Evolutionary conservation across 1,140 invertebrate species (phyloP), one percentile per base, ranked within the genome.

Genomic region (Oedothorax gibbosus): DNA sequence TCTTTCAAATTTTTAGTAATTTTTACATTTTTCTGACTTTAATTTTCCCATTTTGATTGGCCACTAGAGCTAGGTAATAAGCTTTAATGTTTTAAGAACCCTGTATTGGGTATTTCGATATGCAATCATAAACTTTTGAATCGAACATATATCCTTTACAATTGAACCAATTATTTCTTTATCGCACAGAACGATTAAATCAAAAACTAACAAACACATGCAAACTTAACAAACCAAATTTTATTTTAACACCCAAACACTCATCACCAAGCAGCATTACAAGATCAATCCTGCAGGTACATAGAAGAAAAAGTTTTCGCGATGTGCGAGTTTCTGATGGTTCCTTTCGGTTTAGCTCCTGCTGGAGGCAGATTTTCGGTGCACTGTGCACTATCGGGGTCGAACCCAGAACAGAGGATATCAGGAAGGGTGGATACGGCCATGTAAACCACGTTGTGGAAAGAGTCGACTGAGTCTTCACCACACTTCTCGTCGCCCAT

Each of bases 371-470:
- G 56, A n/a, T 87, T 69, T 2, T 35, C 53, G 11, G 65, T 80
- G 57, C 87, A 87, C 53, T 77, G 21, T 12, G 54, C 50, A 10
- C 56, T n/a, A 6, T 84, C 80, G 11, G 86, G 81, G 8, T 87
- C 66, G 77, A 84, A 87, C 9, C 85, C 86, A 56, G 85, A 82
- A 53, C 88, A 88, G 5, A 88, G 53, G n/a, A 88, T 87, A 51
- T 87, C 85, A 6, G 88, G 88, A 51, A 88, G 72, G 62, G 82
- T 64, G 11, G 87, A 88, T 0, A 87, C 60, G 15, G 86, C 88
- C 86, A 87, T 88, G 54, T 86, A 72, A 15, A 88, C 69, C 1
- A 88, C 69, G 9, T 87, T 72, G 0, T 87, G 21, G 78, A 86
- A 86, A 57, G 87, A 80, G 49, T 87, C 87, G 14, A 88, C 66